Percentiles rank a stretch among this genome's conserved stretches.
Conservation (phyloP, 2,113 vertebrate genomes). For the Chaenocephalus aceratus region DNA sequence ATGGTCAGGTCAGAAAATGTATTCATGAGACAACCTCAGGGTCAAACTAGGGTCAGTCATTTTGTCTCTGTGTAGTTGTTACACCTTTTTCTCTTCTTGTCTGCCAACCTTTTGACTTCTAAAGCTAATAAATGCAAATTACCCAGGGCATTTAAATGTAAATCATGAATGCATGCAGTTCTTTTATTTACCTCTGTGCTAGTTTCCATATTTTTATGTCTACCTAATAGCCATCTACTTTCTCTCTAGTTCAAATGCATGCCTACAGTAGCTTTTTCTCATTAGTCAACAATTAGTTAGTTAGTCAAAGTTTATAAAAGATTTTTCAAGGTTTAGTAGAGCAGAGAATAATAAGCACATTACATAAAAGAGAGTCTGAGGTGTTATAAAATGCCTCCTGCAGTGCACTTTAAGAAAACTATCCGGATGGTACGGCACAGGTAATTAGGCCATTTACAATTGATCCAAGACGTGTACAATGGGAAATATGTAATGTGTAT, state of each 20-base stretch:
- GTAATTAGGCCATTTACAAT: background rate
- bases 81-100: conserved; percentile 26
- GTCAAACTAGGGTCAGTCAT: conserved; percentile 29
- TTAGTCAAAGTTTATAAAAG: background rate
- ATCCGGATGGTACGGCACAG: background rate
- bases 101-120: conserved; percentile 43
- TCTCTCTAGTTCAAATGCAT: background rate
- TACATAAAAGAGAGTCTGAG: background rate
- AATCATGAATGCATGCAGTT: background rate
- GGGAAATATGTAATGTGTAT: conserved; percentile 1
- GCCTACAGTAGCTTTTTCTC: background rate
- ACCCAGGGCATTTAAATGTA: conserved; percentile 14
- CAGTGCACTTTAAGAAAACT: background rate
- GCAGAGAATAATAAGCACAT: background rate
- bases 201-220: background rate
- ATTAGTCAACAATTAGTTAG: background rate
- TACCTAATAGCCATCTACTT: background rate
- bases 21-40: conserved; percentile 22
- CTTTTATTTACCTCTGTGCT: conserved; percentile 4
- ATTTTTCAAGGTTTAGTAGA: background rate
- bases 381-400: background rate
- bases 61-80: conserved; percentile 27
- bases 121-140: conserved; percentile 44
- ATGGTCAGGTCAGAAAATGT: conserved; percentile 6
- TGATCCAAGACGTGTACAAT: conserved; percentile 1